Conservation (phyloP, 2,888 invertebrate genomes). For the Tiliacea aurago region DNA sequence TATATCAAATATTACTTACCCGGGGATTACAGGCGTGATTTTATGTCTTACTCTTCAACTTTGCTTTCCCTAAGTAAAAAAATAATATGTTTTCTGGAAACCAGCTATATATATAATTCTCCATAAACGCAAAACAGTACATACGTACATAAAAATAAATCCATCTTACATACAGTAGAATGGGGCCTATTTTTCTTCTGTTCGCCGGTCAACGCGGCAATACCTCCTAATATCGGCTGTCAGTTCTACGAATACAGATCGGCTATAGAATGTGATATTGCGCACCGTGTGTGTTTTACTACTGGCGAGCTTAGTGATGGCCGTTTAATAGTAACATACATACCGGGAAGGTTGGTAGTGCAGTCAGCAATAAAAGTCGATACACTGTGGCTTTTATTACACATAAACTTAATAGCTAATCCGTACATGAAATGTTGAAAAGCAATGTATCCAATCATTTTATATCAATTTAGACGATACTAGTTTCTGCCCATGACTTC, state of each 20-base stretch:
- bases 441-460: too few relatives aligned
- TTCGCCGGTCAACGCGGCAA: constrained; percentile 33
- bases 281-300: constrained; percentile 54
- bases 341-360: not conserved
- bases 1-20: too few relatives aligned
- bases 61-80: not conserved
- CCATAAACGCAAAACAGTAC: constrained; percentile 4
- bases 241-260: constrained; percentile 43
- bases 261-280: constrained; percentile 45
- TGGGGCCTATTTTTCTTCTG: constrained; percentile 50
- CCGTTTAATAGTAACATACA: constrained; percentile 39
- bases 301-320: constrained; percentile 23
- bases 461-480: too few relatives aligned
- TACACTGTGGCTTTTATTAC: not conserved
- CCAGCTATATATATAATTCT: not conserved
- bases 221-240: constrained; percentile 55
- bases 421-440: too few relatives aligned
- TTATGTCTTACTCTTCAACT: not conserved
- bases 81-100: not conserved
- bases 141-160: constrained; percentile 28
- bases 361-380: not conserved
- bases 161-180: constrained; percentile 13
- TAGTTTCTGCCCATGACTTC: too few relatives aligned
- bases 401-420: too few relatives aligned
- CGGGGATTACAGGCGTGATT: too few relatives aligned